These are phyloP conservation scores for Tapera naevia DNA, from an alignment of 2,797 vertebrate species.

Conservation along the genomic window DNA sequence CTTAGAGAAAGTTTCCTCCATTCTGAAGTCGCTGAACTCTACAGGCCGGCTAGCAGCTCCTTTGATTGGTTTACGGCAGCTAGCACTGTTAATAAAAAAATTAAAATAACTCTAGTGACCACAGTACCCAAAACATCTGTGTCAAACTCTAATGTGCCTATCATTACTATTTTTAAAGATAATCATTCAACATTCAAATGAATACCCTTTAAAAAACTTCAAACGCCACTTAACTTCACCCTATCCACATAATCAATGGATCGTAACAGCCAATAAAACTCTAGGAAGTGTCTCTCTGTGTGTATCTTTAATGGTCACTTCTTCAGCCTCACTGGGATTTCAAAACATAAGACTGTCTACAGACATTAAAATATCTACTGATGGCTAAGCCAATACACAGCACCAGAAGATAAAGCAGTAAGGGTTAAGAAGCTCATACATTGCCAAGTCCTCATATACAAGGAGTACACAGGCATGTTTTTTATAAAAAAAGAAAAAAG, in stretches of 20 bases:
- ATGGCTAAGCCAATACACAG: neutral
- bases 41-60: constrained; percentile 90
- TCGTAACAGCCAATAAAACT: neutral
- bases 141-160: neutral
- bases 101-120: neutral
- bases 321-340: neutral
- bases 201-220: neutral
- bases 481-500: neutral
- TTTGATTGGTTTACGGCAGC: constrained; percentile 91
- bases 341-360: neutral
- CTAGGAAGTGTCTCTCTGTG: neutral
- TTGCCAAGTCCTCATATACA: neutral
- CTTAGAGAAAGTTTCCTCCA: constrained; percentile 77
- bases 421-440: neutral
- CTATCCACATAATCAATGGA: neutral
- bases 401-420: neutral
- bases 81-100: constrained; percentile 80
- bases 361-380: neutral
- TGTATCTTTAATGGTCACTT: neutral
- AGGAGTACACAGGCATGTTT: neutral
- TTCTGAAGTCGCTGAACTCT: constrained; percentile 80
- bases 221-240: neutral
- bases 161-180: neutral
- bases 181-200: neutral
- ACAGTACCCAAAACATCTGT: neutral